phyloP scores from a whole-genome alignment of 2,797 vertebrate species.

The Pangasius mekongensis region DNA sequence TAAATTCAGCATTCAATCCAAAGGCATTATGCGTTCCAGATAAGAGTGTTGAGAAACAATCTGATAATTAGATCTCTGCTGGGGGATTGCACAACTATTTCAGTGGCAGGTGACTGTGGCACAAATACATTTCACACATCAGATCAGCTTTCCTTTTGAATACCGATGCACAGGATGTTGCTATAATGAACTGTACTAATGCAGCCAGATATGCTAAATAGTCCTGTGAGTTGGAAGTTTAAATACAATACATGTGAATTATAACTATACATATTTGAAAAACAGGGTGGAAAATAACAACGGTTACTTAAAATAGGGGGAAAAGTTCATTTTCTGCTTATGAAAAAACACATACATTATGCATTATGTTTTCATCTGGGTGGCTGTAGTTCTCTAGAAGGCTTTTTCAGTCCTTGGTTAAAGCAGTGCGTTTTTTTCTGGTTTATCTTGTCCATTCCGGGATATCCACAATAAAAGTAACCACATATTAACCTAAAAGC shows the following conservation, averaged over 20 bases:
- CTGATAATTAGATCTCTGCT: constrained; percentile 58
- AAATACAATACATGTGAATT: constrained; percentile 11
- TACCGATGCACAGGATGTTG: constrained; percentile 3
- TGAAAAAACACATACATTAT: constrained; percentile 30
- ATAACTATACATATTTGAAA: background rate
- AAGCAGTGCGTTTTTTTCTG: constrained; percentile 4
- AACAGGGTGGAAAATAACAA: background rate
- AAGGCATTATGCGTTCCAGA: constrained; percentile 38
- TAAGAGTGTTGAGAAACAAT: constrained; percentile 48
- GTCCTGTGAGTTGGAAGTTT: background rate
- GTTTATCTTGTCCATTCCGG: constrained; percentile 16
- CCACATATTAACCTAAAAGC: constrained; percentile 27
- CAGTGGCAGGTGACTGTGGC: constrained; percentile 46
- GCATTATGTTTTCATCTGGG: constrained; percentile 18
- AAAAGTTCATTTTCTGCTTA: constrained; percentile 31
- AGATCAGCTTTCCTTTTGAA: constrained; percentile 42
- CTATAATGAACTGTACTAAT: constrained; percentile 36
- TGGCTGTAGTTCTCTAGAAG: constrained; percentile 29
- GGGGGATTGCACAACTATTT: constrained; percentile 50
- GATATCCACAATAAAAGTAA: constrained; percentile 21
- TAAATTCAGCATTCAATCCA: constrained; percentile 41
- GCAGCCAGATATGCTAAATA: constrained; percentile 14
- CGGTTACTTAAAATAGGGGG: background rate
- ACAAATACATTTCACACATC: constrained; percentile 42
- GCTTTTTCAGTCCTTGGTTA: constrained; percentile 18